Conservation (phyloP, 2,797 vertebrate genomes). For the Malacoctenus gilli region DNA sequence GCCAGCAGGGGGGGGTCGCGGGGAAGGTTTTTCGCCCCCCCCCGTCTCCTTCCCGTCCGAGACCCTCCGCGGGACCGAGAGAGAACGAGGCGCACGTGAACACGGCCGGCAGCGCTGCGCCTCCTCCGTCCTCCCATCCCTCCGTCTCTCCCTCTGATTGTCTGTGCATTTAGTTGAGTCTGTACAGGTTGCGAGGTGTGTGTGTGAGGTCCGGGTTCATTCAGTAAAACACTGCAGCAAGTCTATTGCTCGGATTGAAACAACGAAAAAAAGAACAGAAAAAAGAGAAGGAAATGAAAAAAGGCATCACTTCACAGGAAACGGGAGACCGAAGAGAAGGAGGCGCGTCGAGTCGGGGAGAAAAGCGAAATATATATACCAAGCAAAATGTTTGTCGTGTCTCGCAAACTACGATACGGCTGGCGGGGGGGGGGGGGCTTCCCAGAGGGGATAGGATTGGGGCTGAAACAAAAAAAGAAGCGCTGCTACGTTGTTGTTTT, state of each 20-base stretch:
- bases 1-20: too few relatives aligned
- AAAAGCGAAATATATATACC: too few relatives aligned
- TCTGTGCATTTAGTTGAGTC: constrained; percentile 83
- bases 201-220: constrained; percentile 77
- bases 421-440: too few relatives aligned
- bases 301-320: constrained; percentile 77
- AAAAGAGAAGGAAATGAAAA: too few relatives aligned
- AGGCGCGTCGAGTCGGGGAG: constrained; percentile 58
- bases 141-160: constrained; percentile 77
- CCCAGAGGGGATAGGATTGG: constrained; percentile 39
- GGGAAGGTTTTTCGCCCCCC: too few relatives aligned
- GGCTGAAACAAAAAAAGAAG: constrained; percentile 38
- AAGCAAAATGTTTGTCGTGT: too few relatives aligned
- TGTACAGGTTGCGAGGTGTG: constrained; percentile 74
- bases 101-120: constrained; percentile 26
- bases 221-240: constrained; percentile 77
- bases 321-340: constrained; percentile 60
- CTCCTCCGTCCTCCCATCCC: constrained; percentile 9
- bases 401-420: too few relatives aligned
- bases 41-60: too few relatives aligned
- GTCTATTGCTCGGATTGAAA: constrained; percentile 82
- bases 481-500: constrained; percentile 45
- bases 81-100: constrained; percentile 58
- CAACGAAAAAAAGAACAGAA: constrained; percentile 59
- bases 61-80: too few relatives aligned